A percentile compares a stretch with the other conserved stretches of the same genome.
Evolutionary conservation across 2,113 vertebrate species (phyloP).

Genomic region (Stegastes partitus): DNA sequence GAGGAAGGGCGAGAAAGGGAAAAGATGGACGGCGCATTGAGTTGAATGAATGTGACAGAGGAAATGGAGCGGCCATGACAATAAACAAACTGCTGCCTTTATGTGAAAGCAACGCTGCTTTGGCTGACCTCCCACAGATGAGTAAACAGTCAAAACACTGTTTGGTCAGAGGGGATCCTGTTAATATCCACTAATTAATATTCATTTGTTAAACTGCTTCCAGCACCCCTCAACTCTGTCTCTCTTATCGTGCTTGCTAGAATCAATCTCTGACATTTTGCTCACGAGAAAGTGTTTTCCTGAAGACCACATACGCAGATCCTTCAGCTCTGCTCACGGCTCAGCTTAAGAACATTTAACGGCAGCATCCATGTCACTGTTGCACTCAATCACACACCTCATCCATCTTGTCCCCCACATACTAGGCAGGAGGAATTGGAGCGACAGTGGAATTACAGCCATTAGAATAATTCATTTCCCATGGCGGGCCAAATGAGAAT

Average conservation of each 20-base stretch:
- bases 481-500: conserved; percentile 68
- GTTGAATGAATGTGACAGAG: conserved; percentile 3
- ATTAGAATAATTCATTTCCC: conserved; percentile 80
- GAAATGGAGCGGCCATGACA: conserved; percentile 22
- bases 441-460: conserved; percentile 69
- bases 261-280: conserved; percentile 17
- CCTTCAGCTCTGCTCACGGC: conserved; percentile 15
- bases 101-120: conserved; percentile 14
- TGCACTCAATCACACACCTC: conserved; percentile 60
- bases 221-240: background rate
- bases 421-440: conserved; percentile 57
- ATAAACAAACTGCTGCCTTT: conserved; percentile 42
- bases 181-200: conserved; percentile 35
- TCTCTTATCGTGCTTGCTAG: background rate
- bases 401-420: conserved; percentile 65
- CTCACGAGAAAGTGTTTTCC: background rate
- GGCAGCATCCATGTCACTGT: conserved; percentile 52
- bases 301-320: background rate
- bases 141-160: conserved; percentile 16
- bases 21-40: background rate
- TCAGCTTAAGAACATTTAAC: conserved; percentile 54
- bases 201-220: conserved; percentile 7
- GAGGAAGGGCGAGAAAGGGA: background rate
- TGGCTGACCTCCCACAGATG: conserved; percentile 37
- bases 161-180: conserved; percentile 8